Base-by-base conservation (phyloP, 2,888 invertebrate species). In the Drosophila niveifrons region DNA sequence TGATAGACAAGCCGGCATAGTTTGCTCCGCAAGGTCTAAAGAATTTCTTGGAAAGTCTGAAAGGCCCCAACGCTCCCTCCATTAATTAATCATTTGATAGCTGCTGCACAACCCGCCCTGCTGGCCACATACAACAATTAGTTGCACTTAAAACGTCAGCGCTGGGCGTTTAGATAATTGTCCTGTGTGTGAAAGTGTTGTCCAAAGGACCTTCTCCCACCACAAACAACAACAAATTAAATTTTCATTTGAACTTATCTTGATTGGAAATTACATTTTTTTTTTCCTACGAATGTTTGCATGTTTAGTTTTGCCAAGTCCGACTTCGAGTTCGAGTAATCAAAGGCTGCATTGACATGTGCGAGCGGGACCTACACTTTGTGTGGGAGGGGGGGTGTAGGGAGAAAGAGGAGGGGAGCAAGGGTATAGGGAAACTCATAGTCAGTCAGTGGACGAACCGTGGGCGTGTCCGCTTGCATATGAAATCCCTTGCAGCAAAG, bases 181-280 rank as follows among this genome's bases (percentile, higher is more conserved):
- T 48, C 29, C 65, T 53, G 64, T 29, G 64, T 29, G 43, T 15
- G 41, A n/a, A 7, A 11, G 28, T 29, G 13, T 34, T 43, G 34
- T 11, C 51, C 47, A 15, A 34, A 29, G 51, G 39, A 13, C 36
- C 47, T 34, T 8, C 29, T 18, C 41, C 23, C 6, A 9, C 15
- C 47, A 36, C 11, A 34, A 29, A 36, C 11, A 34, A 29, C 46
- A 39, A 18, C 34, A 29, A 36, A 50, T 50, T 51, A 55, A 66
- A 64, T 72, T 74, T 81, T 72, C 74, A 79, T 79, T 84, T 70
- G 71, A 81, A 78, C 79, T 80, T 75, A 84, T 82, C 84, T 77
- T 75, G 74, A 82, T 81, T 77, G 73, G 71, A 76, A 76, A 74
- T 69, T 75, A 72, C 66, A 74, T 78, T 80, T 70, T 72, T 66